A percentile compares a stretch with the other conserved stretches of the same genome.
Conservation (phyloP, 2,797 vertebrate genomes). For the Trichosurus vulpecula region DNA sequence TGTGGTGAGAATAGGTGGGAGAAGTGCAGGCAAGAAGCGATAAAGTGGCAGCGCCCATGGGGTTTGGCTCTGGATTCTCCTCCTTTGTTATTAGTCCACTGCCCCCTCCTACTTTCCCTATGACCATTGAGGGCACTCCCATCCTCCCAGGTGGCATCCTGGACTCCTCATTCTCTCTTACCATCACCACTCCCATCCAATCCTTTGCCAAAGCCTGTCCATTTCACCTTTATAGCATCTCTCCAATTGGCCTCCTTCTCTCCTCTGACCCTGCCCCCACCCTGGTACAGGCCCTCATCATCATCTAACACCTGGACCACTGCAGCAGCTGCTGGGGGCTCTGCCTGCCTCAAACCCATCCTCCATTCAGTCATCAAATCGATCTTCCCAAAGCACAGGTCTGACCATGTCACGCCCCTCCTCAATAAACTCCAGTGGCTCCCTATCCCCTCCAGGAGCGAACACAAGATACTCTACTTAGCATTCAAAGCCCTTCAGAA, state of each 20-base stretch:
- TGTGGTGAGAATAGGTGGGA: not conserved
- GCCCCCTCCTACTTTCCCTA: too few relatives aligned
- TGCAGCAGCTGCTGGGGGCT: not conserved
- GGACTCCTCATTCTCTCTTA: too few relatives aligned
- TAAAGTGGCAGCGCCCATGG: not conserved
- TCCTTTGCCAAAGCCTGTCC: too few relatives aligned
- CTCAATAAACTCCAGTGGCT: not conserved
- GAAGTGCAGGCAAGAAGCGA: not conserved
- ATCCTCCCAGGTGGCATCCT: too few relatives aligned
- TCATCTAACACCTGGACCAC: not conserved
- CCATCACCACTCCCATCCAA: too few relatives aligned
- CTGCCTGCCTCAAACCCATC: not conserved
- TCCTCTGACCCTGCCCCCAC: not conserved
- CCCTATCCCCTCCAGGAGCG: not conserved
- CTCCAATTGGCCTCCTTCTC: not conserved
- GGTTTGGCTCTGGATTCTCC: not conserved
- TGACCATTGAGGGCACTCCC: too few relatives aligned
- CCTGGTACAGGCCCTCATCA: not conserved
- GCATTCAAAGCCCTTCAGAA: not conserved
- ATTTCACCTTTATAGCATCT: not conserved
- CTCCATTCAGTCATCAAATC: not conserved
- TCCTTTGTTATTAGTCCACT: not conserved
- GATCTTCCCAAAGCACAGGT: not conserved
- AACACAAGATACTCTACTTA: not conserved
- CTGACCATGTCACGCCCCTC: not conserved